Evolutionary conservation across 2,113 vertebrate genomes (phyloP), one percentile per base, ranked within the genome.

Genomic region (Archocentrus centrarchus): DNA sequence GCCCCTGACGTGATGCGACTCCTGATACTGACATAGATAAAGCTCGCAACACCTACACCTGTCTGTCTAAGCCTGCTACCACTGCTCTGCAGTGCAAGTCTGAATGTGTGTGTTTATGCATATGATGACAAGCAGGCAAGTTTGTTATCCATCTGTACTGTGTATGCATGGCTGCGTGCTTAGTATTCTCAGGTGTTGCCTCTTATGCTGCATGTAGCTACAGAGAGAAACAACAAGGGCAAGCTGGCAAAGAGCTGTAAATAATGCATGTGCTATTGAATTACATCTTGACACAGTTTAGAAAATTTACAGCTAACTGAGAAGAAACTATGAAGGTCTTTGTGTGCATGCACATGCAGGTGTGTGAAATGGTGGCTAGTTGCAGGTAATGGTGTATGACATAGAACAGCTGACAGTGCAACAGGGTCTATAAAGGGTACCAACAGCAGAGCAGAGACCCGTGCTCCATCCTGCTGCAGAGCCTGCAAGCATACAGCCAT

Each of bases 341-440:
- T 39, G 44, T 53, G 64, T 22, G 37, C 70, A 27, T 86, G 18
- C 35, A 8, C 59, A 24, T 53, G 84, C 44, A 76, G 27, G 83
- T 70, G 84, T 22, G 57, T 80, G 55, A 77, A 80, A 59, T 81
- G 75, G 62, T 80, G 61, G 81, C 24, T 64, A 39, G 84, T 78
- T 88, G 22, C 80, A 90, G 77, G 77, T 93, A 94, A 94, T 93
- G 86, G 80, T 84, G 86, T 92, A 88, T 93, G 89, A 93, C 81
- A 73, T 18, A 75, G 82, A 92, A 76, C 86, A 91, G 89, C 80
- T 87, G 88, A 88, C 86, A 89, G 84, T 84, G 90, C 62, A 85
- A 80, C 83, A 75, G 77, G 68, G 80, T 80, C 76, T 66, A 39
- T 77, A 81, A 80, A 62, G 76, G 60, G 62, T 41, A 81, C 73